These are phyloP conservation scores for Penaeus vannamei DNA, from an alignment of 1,140 invertebrate genomes.

Conservation along the genomic window DNA sequence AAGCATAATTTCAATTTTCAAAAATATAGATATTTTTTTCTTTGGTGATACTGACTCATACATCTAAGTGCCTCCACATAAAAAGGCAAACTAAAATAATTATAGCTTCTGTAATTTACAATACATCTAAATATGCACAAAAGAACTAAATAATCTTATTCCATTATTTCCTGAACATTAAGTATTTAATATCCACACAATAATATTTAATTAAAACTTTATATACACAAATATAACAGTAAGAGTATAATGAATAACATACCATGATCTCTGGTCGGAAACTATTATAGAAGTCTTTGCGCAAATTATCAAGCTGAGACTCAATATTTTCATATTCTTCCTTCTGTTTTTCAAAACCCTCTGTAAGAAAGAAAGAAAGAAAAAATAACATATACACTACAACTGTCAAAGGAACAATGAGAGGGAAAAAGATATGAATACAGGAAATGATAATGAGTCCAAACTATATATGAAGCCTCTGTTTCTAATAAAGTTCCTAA, in stretches of 20 bases:
- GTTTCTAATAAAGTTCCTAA: not conserved
- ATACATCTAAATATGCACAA: too few relatives aligned
- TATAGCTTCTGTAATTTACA: too few relatives aligned
- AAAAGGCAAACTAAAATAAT: too few relatives aligned
- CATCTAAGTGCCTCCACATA: too few relatives aligned
- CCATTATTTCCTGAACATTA: too few relatives aligned
- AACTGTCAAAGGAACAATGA: conserved; percentile 1
- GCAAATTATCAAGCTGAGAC: conserved; percentile 71
- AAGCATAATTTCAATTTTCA: too few relatives aligned
- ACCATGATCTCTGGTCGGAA: conserved; percentile 71
- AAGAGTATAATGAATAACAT: conserved; percentile 52
- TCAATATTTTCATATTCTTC: conserved; percentile 73
- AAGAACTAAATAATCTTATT: too few relatives aligned
- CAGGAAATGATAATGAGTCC: not conserved
- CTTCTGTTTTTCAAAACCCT: conserved; percentile 71
- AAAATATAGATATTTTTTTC: too few relatives aligned
- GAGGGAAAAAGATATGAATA: not conserved
- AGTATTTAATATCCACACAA: too few relatives aligned
- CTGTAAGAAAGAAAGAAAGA: conserved; percentile 68
- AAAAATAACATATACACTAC: too few relatives aligned
- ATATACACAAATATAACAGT: conserved; percentile 59
- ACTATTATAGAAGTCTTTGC: conserved; percentile 74
- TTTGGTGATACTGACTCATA: too few relatives aligned
- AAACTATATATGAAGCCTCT: not conserved
- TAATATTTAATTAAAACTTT: too few relatives aligned